A percentile compares a stretch with the other conserved stretches of the same genome.
These are phyloP conservation scores for Trichacis sp. DNA, from an alignment of 2,888 invertebrate genomes.

Conservation along the genomic window DNA sequence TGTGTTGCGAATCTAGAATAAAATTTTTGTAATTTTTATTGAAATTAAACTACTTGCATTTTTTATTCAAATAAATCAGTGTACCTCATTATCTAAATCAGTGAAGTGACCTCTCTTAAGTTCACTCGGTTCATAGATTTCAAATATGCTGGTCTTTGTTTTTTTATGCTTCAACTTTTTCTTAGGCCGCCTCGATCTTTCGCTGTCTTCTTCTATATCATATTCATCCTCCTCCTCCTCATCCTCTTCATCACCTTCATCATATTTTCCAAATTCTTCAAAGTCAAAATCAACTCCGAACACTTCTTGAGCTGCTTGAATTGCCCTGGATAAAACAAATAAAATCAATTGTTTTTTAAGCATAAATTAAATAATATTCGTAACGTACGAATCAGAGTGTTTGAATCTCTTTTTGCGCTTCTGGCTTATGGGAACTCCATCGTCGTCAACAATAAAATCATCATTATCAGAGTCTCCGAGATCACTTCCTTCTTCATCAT, in stretches of 20 bases:
- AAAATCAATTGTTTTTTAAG: not conserved
- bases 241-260: constrained; percentile 87
- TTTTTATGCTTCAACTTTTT: constrained; percentile 82
- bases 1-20: constrained; percentile 81
- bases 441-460: constrained; percentile 98
- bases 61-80: constrained; percentile 15
- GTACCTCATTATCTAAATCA: constrained; percentile 87
- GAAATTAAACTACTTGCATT: too few species aligned
- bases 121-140: constrained; percentile 97
- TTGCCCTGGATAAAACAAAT: constrained; percentile 71
- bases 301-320: constrained; percentile 98
- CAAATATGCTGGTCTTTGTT: constrained; percentile 88
- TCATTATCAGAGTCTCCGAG: constrained; percentile 89
- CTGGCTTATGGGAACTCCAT: constrained; percentile 88
- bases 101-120: constrained; percentile 96
- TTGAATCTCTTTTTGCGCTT: constrained; percentile 84
- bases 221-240: constrained; percentile 86
- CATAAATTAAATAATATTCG: too few species aligned
- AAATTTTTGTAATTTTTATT: too few species aligned
- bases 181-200: constrained; percentile 76
- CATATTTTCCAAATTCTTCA: constrained; percentile 89
- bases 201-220: constrained; percentile 77
- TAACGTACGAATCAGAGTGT: constrained; percentile 86
- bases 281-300: constrained; percentile 99
- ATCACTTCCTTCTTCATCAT: constrained; percentile 83